Evolutionary conservation across 2,113 vertebrate species (phyloP), one percentile per base, ranked within the genome.

Genomic region (Serilophus lunatus): DNA sequence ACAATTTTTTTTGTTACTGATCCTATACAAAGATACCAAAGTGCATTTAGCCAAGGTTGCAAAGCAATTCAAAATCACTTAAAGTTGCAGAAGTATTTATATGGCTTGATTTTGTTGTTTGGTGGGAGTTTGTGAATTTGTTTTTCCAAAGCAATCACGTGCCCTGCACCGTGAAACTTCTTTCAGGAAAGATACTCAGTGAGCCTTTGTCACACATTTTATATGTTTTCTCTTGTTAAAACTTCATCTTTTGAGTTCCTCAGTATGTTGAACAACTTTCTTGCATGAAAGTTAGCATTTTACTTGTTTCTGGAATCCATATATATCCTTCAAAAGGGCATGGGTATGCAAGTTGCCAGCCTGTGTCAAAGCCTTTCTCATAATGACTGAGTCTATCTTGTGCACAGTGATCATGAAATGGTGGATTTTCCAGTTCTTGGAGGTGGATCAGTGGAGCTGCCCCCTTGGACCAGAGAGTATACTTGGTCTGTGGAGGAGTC

Each of bases 51-150:
- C 36, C 88, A 92, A 91, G 86, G 80, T 36, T 92, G 69, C 74
- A 75, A 84, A 92, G 74, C 49, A 89, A 91, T 82, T 88, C 51
- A 75, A 80, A 91, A 85, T 19, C 42, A 74, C 29, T 82, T 16
- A 47, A 72, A 85, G 57, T 29, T 69, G 56, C 42, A 54, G 24
- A 80, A 86, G 29, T 84, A 51, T 80, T 77, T 94, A 50, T 74
- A 2, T 59, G 18, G 33, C 12, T 19, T 8, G 9, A 8, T 45
- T 76, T 76, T 68, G 22, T 76, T 94, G n/a, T 28, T 75, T 65
- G 13, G 4, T 45, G 28, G 15, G 18, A 16, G 7, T 45, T 59
- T 50, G 19, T 33, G 18, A 20, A 19, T 4, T 75, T 65, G 26
- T 78, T 74, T 72, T 64, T 7, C 18, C 45, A 51, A 69, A 89